A percentile compares a stretch with the other conserved stretches of the same genome.
phyloP scores from a whole-genome alignment of 23 tunicate species.

The Styela clava region DNA sequence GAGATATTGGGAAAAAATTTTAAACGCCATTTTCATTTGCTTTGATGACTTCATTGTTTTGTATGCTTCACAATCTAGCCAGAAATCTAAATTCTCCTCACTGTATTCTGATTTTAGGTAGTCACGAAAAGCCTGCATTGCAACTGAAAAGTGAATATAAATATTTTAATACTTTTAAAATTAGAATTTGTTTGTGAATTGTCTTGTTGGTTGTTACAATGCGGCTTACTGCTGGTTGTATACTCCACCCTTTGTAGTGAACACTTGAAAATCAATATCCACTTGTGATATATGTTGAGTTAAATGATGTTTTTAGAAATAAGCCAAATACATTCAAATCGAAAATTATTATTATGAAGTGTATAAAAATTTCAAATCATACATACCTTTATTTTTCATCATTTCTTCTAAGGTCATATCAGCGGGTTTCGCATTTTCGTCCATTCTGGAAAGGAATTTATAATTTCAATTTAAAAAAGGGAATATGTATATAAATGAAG shows the following conservation, averaged over 20 bases:
- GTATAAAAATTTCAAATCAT: background rate
- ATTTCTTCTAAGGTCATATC: slow-evolving; percentile 27
- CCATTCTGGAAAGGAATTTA: background rate
- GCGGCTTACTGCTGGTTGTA: too few relatives aligned
- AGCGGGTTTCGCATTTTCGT: slow-evolving; percentile 9
- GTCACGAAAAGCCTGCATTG: slow-evolving; percentile 27
- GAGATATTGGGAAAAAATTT: slow-evolving; percentile 39
- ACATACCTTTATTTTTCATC: slow-evolving; percentile 48
- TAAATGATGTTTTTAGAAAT: too few relatives aligned
- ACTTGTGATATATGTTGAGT: too few relatives aligned
- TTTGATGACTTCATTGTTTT: slow-evolving; percentile 22
- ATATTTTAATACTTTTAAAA: background rate
- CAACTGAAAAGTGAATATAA: slow-evolving; percentile 4
- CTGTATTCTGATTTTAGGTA: slow-evolving; percentile 49
- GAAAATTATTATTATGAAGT: too few relatives aligned
- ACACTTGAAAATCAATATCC: too few relatives aligned
- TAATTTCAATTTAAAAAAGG: too few relatives aligned
- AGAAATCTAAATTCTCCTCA: slow-evolving; percentile 66
- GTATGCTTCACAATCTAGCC: slow-evolving; percentile 54
- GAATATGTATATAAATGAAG: background rate
- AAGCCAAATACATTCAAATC: too few relatives aligned
- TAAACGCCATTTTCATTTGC: slow-evolving; percentile 41
- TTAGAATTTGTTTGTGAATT: background rate
- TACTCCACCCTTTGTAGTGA: too few relatives aligned
- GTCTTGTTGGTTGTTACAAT: too few relatives aligned